These are phyloP conservation scores for Molossus alvarezi DNA, from an alignment of 2,797 vertebrate species.

Conservation along the genomic window DNA sequence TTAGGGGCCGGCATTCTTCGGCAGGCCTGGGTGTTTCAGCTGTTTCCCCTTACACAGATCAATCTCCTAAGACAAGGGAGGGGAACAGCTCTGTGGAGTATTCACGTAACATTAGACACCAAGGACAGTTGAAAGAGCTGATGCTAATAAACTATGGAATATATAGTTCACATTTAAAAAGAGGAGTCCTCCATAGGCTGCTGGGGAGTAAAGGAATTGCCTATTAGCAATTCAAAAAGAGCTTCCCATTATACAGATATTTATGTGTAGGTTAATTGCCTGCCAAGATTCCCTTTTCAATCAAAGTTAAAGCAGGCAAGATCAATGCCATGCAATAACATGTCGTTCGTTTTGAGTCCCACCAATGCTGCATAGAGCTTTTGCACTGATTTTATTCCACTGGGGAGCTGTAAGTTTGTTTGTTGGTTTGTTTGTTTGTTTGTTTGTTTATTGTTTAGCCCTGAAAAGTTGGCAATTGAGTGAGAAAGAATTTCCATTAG, in stretches of 20 bases:
- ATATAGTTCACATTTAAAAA: neutral
- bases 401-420: conserved; percentile 4
- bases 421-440: conserved; percentile 22
- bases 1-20: neutral
- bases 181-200: neutral
- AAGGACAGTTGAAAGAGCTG: neutral
- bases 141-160: conserved; percentile 65
- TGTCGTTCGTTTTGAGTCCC: conserved; percentile 75
- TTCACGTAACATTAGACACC: neutral
- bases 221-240: conserved; percentile 74
- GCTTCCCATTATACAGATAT: conserved; percentile 71
- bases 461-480: neutral
- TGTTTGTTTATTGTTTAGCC: conserved; percentile 6
- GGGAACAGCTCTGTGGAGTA: neutral
- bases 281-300: conserved; percentile 80
- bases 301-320: conserved; percentile 80
- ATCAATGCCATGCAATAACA: conserved; percentile 76
- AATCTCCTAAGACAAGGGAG: neutral
- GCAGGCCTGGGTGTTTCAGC: neutral
- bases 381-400: conserved; percentile 42
- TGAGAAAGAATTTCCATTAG: neutral
- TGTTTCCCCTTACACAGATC: neutral
- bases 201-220: conserved; percentile 30
- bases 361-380: conserved; percentile 54
- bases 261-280: conserved; percentile 74